Evolutionary conservation across 2,888 invertebrate genomes (phyloP).

Genomic region (Drosophila meridiana): DNA sequence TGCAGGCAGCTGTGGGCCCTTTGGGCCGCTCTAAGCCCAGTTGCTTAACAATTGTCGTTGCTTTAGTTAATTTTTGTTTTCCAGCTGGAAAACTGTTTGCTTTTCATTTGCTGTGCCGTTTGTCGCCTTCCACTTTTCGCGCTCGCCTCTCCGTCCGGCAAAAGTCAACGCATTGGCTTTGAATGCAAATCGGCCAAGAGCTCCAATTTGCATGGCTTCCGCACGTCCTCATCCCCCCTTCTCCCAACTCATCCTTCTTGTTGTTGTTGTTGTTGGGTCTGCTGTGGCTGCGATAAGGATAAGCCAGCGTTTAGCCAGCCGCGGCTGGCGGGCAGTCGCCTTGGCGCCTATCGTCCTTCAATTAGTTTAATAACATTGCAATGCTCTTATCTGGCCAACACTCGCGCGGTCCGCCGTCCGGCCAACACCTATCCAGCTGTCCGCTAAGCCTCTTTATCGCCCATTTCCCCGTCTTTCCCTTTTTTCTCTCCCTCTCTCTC

Average conservation of each 20-base stretch:
- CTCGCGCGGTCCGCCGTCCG: conserved; percentile 16
- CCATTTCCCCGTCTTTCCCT: conserved; percentile 13
- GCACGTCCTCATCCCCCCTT: conserved; percentile 3
- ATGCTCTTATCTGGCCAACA: conserved; percentile 63
- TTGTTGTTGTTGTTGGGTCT: conserved; percentile 41
- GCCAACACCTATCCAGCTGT: conserved; percentile 39
- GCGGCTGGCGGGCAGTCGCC: conserved; percentile 17
- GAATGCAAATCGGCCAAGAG: conserved; percentile 72
- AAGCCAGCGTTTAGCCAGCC: conserved; percentile 42
- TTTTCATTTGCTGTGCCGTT: conserved; percentile 62
- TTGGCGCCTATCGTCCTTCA: conserved; percentile 75
- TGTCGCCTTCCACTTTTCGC: conserved; percentile 19
- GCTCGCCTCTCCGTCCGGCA: conserved; percentile 47
- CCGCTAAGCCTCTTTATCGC: conserved; percentile 54
- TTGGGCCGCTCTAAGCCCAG: conserved; percentile 10
- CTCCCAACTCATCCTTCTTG: conserved; percentile 17
- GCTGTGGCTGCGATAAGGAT: conserved; percentile 51
- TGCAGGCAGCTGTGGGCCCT: conserved; percentile 1
- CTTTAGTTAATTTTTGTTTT: conserved; percentile 51
- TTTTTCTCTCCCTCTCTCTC: background rate
- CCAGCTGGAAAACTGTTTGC: conserved; percentile 62
- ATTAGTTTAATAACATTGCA: conserved; percentile 77
- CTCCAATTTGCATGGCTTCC: conserved; percentile 71
- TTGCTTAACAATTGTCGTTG: conserved; percentile 50
- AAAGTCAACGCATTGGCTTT: conserved; percentile 74